Conservation (phyloP, 2,888 invertebrate genomes). For the Mesochorus sp. region DNA sequence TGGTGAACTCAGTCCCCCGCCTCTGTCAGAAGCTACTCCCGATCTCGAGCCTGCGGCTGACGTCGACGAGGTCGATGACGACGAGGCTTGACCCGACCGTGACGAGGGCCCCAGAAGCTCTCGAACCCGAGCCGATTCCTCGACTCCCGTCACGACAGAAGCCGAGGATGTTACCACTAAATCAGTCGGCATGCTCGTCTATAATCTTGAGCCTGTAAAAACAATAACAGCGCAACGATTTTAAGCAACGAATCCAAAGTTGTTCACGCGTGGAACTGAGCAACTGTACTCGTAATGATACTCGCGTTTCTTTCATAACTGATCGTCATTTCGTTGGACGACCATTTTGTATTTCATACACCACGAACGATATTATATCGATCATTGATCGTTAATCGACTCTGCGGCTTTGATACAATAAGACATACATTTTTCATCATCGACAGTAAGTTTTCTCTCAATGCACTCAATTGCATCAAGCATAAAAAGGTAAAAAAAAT, state of each 20-base stretch:
- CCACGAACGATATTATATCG: too few relatives aligned
- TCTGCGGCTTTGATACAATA: too few relatives aligned
- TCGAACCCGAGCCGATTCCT: conserved; percentile 75
- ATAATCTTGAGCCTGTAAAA: conserved; percentile 26
- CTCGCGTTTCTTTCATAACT: not conserved
- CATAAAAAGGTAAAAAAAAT: too few relatives aligned
- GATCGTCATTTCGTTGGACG: not conserved
- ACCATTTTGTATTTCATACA: conserved; percentile 1
- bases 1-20: conserved; percentile 81
- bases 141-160: conserved; percentile 72
- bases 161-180: conserved; percentile 78
- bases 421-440: too few relatives aligned
- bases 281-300: not conserved
- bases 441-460: too few relatives aligned
- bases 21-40: conserved; percentile 44
- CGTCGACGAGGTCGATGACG: conserved; percentile 58
- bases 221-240: too few relatives aligned
- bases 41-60: conserved; percentile 75
- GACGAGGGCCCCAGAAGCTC: conserved; percentile 71
- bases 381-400: too few relatives aligned
- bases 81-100: conserved; percentile 69
- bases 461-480: too few relatives aligned
- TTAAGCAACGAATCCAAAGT: too few relatives aligned
- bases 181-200: conserved; percentile 78
- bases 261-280: too few relatives aligned